Base-by-base conservation (phyloP, 92 coral and sea anemone genomes). In the Heliopora coerulea region DNA sequence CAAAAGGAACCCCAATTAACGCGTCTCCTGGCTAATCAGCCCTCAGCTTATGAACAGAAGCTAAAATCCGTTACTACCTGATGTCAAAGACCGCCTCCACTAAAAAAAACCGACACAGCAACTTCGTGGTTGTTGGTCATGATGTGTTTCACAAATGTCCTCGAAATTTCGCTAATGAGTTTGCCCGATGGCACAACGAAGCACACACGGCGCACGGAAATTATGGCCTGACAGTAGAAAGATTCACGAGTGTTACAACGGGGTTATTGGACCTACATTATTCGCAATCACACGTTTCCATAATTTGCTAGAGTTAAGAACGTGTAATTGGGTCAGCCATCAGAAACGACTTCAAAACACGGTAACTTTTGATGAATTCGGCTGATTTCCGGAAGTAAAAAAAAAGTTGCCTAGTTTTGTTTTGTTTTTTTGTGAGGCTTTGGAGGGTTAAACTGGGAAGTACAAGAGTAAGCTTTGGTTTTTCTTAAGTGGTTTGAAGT, bases 401-500 rank as follows among this genome's bases (percentile, higher is more conserved):
- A n/a, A n/a, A n/a, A n/a, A n/a, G n/a, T n/a, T n/a, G n/a, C n/a
- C n/a, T n/a, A n/a, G n/a, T n/a, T n/a, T n/a, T n/a, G n/a, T n/a
- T n/a, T n/a, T n/a, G n/a, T n/a, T n/a, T n/a, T n/a, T n/a, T n/a
- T n/a, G n/a, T n/a, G n/a, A n/a, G n/a, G n/a, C n/a, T 37, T 37
- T 37, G 42, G 42, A 11, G 42, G 42, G 42, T 4, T 37, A 8
- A 46, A 6, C 7, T 46, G n/a, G 52, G n/a, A n/a, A n/a, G n/a
- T n/a, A n/a, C n/a, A n/a, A n/a, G n/a, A n/a, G n/a, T n/a, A n/a
- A n/a, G n/a, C n/a, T n/a, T n/a, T n/a, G n/a, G 52, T 46, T 2
- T 46, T 46, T 46, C n/a, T 46, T 46, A 46, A 46, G 52, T 46
- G 52, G 52, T 46, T 46, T 46, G 14, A 39, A 37, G 50, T 63